Evolutionary conservation across 2,888 invertebrate species (phyloP).

Genomic region (Nesidiocoris tenuis): DNA sequence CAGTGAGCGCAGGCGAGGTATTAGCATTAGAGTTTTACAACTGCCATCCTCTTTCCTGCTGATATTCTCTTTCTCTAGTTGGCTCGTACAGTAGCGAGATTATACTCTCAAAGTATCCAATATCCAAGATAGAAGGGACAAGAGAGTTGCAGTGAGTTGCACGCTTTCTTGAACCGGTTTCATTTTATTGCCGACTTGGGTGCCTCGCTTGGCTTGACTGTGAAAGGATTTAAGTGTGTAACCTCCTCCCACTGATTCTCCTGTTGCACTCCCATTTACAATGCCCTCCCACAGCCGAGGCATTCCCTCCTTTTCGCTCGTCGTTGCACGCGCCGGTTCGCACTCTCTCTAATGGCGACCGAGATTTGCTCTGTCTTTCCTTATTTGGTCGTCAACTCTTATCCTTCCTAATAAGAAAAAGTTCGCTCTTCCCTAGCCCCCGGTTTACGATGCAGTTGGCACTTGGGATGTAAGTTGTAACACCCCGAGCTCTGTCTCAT

Average conservation of each 20-base stretch:
- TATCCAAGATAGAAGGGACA: constrained; percentile 10
- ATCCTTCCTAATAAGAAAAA: constrained; percentile 13
- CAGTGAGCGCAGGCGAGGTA: no score
- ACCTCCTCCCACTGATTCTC: not conserved
- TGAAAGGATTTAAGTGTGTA: constrained; percentile 29
- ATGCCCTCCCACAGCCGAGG: not conserved
- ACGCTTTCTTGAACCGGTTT: constrained; percentile 29
- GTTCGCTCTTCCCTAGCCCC: not conserved
- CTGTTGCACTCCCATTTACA: not conserved
- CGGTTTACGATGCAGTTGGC: constrained; percentile 30
- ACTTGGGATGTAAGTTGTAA: not conserved
- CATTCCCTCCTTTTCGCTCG: not conserved
- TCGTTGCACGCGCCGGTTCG: constrained; percentile 1
- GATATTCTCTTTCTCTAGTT: not conserved
- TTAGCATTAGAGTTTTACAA: no score
- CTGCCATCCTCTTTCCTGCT: not conserved
- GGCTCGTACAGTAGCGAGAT: not conserved
- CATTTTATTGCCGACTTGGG: constrained; percentile 35
- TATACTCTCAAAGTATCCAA: constrained; percentile 17
- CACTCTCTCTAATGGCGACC: constrained; percentile 21
- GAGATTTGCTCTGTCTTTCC: constrained; percentile 32
- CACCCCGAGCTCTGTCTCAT: no score
- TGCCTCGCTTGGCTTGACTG: constrained; percentile 21
- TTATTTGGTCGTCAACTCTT: constrained; percentile 28
- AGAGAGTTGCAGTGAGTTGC: constrained; percentile 12